Evolutionary conservation across 92 coral and sea anemone species (phyloP).

Genomic region (Chrysogorgia sp.): DNA sequence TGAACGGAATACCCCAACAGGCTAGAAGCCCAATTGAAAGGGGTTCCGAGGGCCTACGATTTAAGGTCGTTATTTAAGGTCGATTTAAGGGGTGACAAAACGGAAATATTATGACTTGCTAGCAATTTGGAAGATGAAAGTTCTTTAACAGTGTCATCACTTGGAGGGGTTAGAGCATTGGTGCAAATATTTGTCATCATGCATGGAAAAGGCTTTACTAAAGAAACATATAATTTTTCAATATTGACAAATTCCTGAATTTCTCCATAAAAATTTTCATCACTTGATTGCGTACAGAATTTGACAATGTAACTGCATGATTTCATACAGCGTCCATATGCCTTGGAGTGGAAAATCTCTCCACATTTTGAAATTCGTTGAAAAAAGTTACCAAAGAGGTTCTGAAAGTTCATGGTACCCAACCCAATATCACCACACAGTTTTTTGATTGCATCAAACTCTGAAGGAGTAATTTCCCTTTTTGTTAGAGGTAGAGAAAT

Average conservation of each 20-base stretch:
- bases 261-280: slow-evolving; percentile 51
- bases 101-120: slow-evolving; percentile 53
- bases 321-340: slow-evolving; percentile 51
- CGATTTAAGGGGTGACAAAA: too few relatives aligned
- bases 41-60: too few relatives aligned
- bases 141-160: slow-evolving; percentile 37
- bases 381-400: slow-evolving; percentile 27
- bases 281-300: slow-evolving; percentile 32
- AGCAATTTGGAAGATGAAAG: slow-evolving; percentile 32
- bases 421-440: slow-evolving; percentile 37
- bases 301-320: slow-evolving; percentile 59
- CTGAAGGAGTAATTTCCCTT: slow-evolving; percentile 42
- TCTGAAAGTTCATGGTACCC: slow-evolving; percentile 5
- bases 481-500: slow-evolving; percentile 33
- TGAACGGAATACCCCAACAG: too few relatives aligned
- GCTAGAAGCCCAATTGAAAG: too few relatives aligned
- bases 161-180: slow-evolving; percentile 36
- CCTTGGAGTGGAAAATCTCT: slow-evolving; percentile 42
- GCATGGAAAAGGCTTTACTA: slow-evolving; percentile 41
- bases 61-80: too few relatives aligned
- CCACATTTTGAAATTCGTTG: slow-evolving; percentile 32
- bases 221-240: slow-evolving; percentile 35
- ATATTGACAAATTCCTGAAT: slow-evolving; percentile 50
- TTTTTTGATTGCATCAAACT: slow-evolving; percentile 27
- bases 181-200: slow-evolving; percentile 55